phyloP scores from a whole-genome alignment of 2,797 vertebrate species.

The Pseudochromis fuscus region DNA sequence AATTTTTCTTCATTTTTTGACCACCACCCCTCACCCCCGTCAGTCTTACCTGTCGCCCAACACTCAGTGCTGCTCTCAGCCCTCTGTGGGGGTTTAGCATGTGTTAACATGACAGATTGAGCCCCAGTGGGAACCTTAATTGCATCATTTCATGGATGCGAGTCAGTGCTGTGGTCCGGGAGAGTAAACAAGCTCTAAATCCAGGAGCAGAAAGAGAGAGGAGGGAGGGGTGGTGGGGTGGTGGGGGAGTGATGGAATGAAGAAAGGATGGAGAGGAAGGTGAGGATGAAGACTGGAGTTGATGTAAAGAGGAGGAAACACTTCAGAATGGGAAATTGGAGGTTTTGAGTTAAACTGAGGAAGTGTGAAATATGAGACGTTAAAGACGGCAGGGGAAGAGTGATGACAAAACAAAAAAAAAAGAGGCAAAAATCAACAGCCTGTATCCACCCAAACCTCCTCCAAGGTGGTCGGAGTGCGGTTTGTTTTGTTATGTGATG shows the following conservation, averaged over 20 bases:
- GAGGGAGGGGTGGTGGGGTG: constrained; percentile 11
- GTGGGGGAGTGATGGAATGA: constrained; percentile 45
- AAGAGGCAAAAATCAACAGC: constrained; percentile 49
- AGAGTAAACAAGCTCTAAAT: constrained; percentile 82
- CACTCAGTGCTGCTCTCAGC: constrained; percentile 67
- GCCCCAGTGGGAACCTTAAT: constrained; percentile 87
- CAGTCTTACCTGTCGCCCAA: constrained; percentile 72
- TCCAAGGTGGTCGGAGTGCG: constrained; percentile 66
- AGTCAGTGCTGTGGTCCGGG: constrained; percentile 81
- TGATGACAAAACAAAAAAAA: constrained; percentile 2
- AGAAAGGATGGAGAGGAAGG: constrained; percentile 30
- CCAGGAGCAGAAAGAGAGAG: constrained; percentile 58
- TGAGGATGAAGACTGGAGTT: constrained; percentile 1
- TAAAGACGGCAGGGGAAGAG: constrained; percentile 6
- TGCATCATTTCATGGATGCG: constrained; percentile 89
- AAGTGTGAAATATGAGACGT: constrained; percentile 48
- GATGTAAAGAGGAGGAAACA: constrained; percentile 29
- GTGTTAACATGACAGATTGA: constrained; percentile 89
- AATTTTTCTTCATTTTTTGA: constrained; percentile 4
- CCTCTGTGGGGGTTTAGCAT: constrained; percentile 79
- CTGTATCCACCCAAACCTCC: constrained; percentile 52
- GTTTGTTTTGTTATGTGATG: constrained; percentile 81
- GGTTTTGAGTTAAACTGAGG: constrained; percentile 20
- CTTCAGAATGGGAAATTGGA: constrained; percentile 22
- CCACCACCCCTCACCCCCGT: constrained; percentile 31